A percentile compares a stretch with the other conserved stretches of the same genome.
phyloP scores from a whole-genome alignment of 2,797 vertebrate species.

The Arrhamphus sclerolepis region DNA sequence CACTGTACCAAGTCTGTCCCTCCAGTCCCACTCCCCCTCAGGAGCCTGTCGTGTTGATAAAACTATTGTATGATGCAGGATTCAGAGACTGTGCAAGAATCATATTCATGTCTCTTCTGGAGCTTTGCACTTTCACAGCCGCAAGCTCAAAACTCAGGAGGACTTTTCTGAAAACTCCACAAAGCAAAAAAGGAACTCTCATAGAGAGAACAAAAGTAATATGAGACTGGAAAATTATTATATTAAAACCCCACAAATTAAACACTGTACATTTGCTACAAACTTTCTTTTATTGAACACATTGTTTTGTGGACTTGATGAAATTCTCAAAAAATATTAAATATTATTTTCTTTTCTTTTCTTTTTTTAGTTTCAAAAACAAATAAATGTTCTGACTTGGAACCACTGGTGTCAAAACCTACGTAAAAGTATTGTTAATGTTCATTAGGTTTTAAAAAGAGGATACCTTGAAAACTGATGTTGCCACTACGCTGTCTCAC shows the following conservation, averaged over 20 bases:
- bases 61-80: constrained; percentile 45
- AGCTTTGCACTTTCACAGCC: constrained; percentile 37
- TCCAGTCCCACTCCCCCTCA: not conserved
- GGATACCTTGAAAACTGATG: too few relatives aligned
- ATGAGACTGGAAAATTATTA: constrained; percentile 12
- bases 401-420: too few relatives aligned
- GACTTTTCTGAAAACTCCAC: constrained; percentile 19
- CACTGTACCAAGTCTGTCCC: not conserved
- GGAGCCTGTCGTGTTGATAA: constrained; percentile 29
- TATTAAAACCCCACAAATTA: constrained; percentile 3
- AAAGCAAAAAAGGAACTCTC: constrained; percentile 21
- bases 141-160: constrained; percentile 11
- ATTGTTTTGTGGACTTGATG: constrained; percentile 5
- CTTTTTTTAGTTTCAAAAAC: too few relatives aligned
- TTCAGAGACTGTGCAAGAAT: constrained; percentile 29
- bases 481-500: too few relatives aligned
- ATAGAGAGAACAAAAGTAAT: constrained; percentile 21
- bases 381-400: too few relatives aligned
- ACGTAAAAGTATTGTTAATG: too few relatives aligned
- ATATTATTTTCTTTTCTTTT: too few relatives aligned
- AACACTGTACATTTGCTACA: constrained; percentile 1
- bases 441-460: too few relatives aligned
- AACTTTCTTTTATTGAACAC: not conserved
- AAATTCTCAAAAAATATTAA: too few relatives aligned
- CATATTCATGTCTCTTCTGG: constrained; percentile 30